phyloP scores from a whole-genome alignment of 2,113 vertebrate genomes.

The Apodemus sylvaticus region DNA sequence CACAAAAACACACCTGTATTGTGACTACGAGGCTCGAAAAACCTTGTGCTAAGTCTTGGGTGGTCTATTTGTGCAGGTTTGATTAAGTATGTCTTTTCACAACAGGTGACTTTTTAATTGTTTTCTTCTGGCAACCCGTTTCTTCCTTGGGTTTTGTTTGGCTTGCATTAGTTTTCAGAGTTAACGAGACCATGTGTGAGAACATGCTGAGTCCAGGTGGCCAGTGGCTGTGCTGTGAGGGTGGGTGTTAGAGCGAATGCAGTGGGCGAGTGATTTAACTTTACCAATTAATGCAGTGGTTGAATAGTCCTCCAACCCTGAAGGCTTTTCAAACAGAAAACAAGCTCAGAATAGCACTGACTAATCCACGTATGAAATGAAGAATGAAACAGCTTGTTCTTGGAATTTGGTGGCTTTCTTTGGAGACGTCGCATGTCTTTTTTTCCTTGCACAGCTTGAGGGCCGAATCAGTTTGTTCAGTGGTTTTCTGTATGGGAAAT shows the following conservation, averaged over 20 bases:
- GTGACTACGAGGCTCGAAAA: conserved; percentile 73
- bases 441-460: conserved; percentile 50
- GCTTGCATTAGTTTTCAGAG: conserved; percentile 81
- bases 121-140: conserved; percentile 86
- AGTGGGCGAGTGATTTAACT: conserved; percentile 65
- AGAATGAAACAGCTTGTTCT: conserved; percentile 64
- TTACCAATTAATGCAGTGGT: conserved; percentile 73
- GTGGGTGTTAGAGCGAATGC: conserved; percentile 46
- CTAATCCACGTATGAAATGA: conserved; percentile 65
- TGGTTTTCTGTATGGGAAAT: conserved; percentile 38
- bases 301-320: conserved; percentile 48
- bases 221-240: conserved; percentile 75
- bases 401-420: conserved; percentile 61
- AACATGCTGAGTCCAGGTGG: conserved; percentile 87
- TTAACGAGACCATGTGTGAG: conserved; percentile 83
- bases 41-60: conserved; percentile 79
- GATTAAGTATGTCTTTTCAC: conserved; percentile 85
- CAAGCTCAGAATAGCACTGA: conserved; percentile 17
- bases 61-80: conserved; percentile 82
- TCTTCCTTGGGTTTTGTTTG: conserved; percentile 84
- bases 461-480: conserved; percentile 2
- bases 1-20: conserved; percentile 81
- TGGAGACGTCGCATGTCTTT: not conserved
- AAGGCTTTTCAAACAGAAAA: conserved; percentile 66
- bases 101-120: conserved; percentile 88